phyloP scores from a whole-genome alignment of 2,888 invertebrate species.

The Sabatieria punctata region DNA sequence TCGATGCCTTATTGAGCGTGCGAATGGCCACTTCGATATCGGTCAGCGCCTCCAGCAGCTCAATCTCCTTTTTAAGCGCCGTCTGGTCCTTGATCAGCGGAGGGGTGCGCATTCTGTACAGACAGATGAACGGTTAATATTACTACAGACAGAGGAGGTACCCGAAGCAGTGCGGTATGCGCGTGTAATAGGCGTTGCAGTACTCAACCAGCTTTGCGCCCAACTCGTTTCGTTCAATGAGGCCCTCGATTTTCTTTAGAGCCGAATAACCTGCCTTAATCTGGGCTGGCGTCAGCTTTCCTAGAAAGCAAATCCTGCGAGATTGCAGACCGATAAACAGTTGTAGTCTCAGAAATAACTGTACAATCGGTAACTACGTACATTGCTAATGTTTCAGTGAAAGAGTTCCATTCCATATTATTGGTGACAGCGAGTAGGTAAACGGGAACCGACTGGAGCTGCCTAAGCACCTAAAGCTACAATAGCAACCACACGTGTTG shows the following conservation, averaged over 20 bases:
- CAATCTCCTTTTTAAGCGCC: slow-evolving; percentile 34
- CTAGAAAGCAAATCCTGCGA: slow-evolving; percentile 17
- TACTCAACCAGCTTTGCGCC: slow-evolving; percentile 31
- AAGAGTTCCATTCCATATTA: no score
- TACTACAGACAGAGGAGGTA: no score
- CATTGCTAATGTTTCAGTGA: no score
- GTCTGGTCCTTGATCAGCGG: slow-evolving; percentile 35
- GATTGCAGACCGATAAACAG: no score
- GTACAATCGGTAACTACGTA: no score
- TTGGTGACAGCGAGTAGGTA: no score
- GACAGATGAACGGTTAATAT: no score
- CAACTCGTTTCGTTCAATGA: slow-evolving; percentile 25
- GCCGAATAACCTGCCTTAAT: slow-evolving; percentile 38
- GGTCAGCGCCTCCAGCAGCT: slow-evolving; percentile 36
- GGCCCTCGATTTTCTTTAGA: slow-evolving; percentile 35
- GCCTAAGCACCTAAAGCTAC: no score
- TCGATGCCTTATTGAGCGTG: slow-evolving; percentile 30
- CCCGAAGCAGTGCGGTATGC: slow-evolving; percentile 41
- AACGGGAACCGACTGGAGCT: no score
- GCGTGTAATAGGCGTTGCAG: slow-evolving; percentile 40
- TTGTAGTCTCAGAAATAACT: no score
- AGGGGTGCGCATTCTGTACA: slow-evolving; percentile 36
- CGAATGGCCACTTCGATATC: slow-evolving; percentile 38
- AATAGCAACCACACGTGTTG: no score
- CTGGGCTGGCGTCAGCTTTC: slow-evolving; percentile 38